Evolutionary conservation across 2,113 vertebrate genomes (phyloP), one percentile per base, ranked within the genome.

Genomic region (Petroica traversi): DNA sequence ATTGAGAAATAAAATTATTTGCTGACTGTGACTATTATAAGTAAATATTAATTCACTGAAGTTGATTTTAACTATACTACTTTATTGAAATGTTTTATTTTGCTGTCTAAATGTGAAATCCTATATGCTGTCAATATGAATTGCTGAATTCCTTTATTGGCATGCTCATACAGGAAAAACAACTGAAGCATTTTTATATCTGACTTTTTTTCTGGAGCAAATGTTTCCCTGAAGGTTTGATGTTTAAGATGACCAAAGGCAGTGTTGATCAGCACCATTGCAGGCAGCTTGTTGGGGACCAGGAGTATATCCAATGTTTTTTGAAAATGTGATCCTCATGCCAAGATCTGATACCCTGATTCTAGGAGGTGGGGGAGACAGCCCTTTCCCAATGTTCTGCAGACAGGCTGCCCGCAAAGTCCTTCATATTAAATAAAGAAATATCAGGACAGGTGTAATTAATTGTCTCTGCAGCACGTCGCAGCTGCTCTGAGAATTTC

Each of bases 1-100:
- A 46, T 48, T 82, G 28, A 82, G 68, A 88, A 90, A 68, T 22
- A 43, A 87, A 64, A 93, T 64, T 61, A 36, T 52, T 19, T 51
- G 4, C 31, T 17, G 12, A 18, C 23, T 73, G 17, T 51, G 41
- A 28, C 25, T 68, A 64, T 12, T 48, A 0, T 81, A 80, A 74
- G 8, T 72, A 85, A 81, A 71, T 80, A 78, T 52, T 62, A 74
- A 73, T 29, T 71, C 26, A 41, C 7, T 75, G 31, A 85, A 57
- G 18, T 64, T 2, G 1, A 22, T 62, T 52, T 8, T 12, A 73
- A 49, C 18, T 41, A 8, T 9, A 8, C 45, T 66, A 13, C 33
- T 76, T 72, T 28, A 29, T 76, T 48, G 68, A 12, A 88, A 5
- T 36, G 68, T 66, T 89, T 58, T 83, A 54, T 79, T 92, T 80